Evolutionary conservation across 2,888 invertebrate species (phyloP).

Genomic region (Hanleya hanleyi): DNA sequence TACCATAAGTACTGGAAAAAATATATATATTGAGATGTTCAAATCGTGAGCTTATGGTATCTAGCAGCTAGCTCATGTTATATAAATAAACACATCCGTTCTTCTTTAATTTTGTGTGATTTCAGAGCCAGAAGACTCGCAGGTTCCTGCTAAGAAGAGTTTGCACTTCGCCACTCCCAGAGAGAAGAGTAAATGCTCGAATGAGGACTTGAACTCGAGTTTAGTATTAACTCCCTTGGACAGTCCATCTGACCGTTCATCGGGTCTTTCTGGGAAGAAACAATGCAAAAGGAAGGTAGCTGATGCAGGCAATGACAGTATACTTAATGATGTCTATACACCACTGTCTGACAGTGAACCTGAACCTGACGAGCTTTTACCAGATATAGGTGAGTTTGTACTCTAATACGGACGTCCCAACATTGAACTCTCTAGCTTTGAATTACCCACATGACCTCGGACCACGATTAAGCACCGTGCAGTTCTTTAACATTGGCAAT

Average conservation of each 20-base stretch:
- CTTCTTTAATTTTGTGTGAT: neutral
- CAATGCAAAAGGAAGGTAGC: neutral
- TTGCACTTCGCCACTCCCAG: neutral
- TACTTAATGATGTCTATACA: neutral
- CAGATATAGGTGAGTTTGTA: neutral
- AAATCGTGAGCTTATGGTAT: too few species aligned
- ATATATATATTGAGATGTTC: too few species aligned
- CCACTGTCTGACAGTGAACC: conserved; percentile 1
- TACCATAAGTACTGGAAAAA: too few species aligned
- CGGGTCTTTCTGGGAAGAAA: neutral
- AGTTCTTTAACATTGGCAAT: too few species aligned
- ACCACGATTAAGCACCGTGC: too few species aligned
- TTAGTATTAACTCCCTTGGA: neutral
- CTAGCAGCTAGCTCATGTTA: too few species aligned
- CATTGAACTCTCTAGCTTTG: too few species aligned
- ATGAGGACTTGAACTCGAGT: neutral
- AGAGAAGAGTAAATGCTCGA: neutral
- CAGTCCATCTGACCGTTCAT: neutral
- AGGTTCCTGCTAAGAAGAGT: neutral
- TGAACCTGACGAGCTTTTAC: neutral
- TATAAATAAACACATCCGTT: too few species aligned
- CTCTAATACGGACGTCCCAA: too few species aligned
- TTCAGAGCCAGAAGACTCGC: neutral
- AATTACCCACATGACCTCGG: too few species aligned
- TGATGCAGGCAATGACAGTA: neutral